Conservation (phyloP, 2,888 invertebrate species). For the Tholera decimalis region DNA sequence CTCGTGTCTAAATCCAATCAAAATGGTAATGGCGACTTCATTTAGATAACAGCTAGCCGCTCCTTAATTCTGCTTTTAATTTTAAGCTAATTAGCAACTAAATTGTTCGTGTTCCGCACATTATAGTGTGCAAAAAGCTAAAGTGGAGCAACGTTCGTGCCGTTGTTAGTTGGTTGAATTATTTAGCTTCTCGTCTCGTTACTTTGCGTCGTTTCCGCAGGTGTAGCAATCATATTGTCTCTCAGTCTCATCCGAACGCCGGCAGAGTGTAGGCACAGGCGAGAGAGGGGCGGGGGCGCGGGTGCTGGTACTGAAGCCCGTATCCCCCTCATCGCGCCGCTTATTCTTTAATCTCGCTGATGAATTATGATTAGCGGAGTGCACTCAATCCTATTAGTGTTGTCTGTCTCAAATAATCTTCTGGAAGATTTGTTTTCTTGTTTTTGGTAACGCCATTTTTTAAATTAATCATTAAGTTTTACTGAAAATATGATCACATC, state of each 20-base stretch:
- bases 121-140: slow-evolving; percentile 56
- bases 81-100: slow-evolving; percentile 57
- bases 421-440: slow-evolving; percentile 77
- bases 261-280: slow-evolving; percentile 49
- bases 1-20: slow-evolving; percentile 49
- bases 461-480: slow-evolving; percentile 11
- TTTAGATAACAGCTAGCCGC: slow-evolving; percentile 46
- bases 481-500: neutral
- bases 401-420: slow-evolving; percentile 78
- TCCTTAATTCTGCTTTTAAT: slow-evolving; percentile 47
- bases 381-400: slow-evolving; percentile 89
- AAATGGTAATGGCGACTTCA: slow-evolving; percentile 43
- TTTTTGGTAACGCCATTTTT: slow-evolving; percentile 39
- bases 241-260: slow-evolving; percentile 75
- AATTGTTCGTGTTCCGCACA: slow-evolving; percentile 54
- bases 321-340: slow-evolving; percentile 78
- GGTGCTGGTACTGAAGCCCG: slow-evolving; percentile 46
- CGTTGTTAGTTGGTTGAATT: slow-evolving; percentile 85
- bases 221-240: slow-evolving; percentile 91
- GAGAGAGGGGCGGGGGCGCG: slow-evolving; percentile 37
- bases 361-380: slow-evolving; percentile 91
- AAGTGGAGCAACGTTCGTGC: slow-evolving; percentile 75
- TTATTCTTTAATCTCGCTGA: slow-evolving; percentile 91
- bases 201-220: slow-evolving; percentile 90
- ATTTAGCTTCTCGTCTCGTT: slow-evolving; percentile 90